Base-by-base conservation (phyloP, 2,797 vertebrate species). In the Neosilurus mollespiculum region DNA sequence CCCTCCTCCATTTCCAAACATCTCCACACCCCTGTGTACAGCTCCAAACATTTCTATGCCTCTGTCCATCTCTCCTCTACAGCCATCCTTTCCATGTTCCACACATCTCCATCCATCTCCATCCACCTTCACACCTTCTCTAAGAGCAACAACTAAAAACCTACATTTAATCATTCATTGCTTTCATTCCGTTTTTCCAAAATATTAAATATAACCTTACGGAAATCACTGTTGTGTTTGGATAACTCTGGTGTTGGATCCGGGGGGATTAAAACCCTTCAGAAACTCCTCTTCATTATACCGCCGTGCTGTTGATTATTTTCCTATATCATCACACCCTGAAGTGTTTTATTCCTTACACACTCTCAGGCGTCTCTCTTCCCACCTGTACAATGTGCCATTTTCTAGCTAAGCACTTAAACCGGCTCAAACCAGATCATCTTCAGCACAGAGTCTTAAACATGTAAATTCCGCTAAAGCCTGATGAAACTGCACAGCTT, bases 391-490 rank as follows among this genome's bases (percentile, higher is more conserved):
- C 26, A 58, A 37, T 3, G 73, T 76, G 73, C 30, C 30, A 65
- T 81, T 79, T 81, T 56, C 76, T 81, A 61, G 75, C 75, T 70
- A 78, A 86, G 87, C 81, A 65, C 61, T 78, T 85, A 67, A 86
- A 84, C 69, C 82, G 71, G 80, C 83, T 80, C 85, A 83, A 83
- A 86, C 84, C 82, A 84, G 87, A 86, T 88, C 89, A 88, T 87
- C 87, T 67, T 83, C 73, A 76, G 84, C 85, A 86, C 88, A 87
- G 84, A 81, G 88, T 83, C 89, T 90, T 87, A 90, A 87, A 86
- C 80, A 90, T 88, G 87, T 89, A 89, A 90, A 91, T 90, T 88
- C 84, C 62, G 56, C 73, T 78, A 88, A 86, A 84, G 84, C 85
- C 84, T 82, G 78, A 62, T 80, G 83, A 86, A 86, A 87, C 80